phyloP scores from a whole-genome alignment of 2,113 vertebrate species.

The Crotalus viridis region DNA sequence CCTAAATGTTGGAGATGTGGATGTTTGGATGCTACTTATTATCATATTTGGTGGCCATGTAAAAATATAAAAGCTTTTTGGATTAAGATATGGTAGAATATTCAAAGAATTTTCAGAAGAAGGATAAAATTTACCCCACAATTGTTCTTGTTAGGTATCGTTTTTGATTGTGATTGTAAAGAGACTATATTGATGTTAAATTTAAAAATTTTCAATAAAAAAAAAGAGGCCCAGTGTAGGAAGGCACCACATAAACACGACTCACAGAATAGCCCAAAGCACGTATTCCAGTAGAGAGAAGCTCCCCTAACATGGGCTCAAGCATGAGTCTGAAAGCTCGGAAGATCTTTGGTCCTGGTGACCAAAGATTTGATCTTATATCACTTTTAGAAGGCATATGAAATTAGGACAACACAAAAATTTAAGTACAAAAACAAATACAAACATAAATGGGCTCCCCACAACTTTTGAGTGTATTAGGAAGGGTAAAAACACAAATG shows the following conservation, averaged over 20 bases:
- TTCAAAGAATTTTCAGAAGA: too few species aligned
- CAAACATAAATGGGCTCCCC: conserved; percentile 36
- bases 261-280: background rate
- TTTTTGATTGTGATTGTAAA: too few species aligned
- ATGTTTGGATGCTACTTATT: too few species aligned
- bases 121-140: too few species aligned
- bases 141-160: too few species aligned
- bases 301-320: background rate
- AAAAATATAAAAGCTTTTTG: too few species aligned
- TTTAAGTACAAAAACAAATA: background rate
- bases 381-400: background rate
- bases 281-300: background rate
- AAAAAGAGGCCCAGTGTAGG: background rate
- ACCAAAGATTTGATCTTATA: background rate
- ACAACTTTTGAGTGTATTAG: conserved; percentile 26
- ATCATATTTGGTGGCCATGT: too few species aligned
- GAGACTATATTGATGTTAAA: too few species aligned
- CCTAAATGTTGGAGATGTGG: too few species aligned
- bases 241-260: background rate
- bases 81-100: too few species aligned
- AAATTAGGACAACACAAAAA: background rate
- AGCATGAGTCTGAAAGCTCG: background rate
- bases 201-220: too few species aligned
- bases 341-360: background rate
- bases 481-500: conserved; percentile 39